Percentiles rank a stretch among this genome's conserved stretches.
Conservation (phyloP, 2,113 vertebrate genomes). For the Murina feae region DNA sequence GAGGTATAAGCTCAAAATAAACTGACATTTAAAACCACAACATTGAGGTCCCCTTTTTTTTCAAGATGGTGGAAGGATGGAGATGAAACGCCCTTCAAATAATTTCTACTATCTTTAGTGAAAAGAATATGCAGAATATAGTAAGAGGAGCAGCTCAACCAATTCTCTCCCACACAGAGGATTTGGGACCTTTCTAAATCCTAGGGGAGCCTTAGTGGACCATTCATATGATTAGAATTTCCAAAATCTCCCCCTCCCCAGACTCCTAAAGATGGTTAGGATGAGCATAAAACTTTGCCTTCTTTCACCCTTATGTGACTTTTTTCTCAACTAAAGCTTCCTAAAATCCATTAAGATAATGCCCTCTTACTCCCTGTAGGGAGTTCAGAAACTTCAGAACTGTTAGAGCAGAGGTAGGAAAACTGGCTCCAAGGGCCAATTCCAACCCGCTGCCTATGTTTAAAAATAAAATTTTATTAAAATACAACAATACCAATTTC, state of each 20-base stretch:
- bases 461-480: conserved; percentile 30
- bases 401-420: not conserved
- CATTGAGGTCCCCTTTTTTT: not conserved
- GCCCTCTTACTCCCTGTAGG: not conserved
- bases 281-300: not conserved
- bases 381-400: not conserved
- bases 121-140: not conserved
- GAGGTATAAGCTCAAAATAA: not conserved
- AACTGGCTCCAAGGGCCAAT: not conserved
- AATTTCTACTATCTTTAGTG: not conserved
- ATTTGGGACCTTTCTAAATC: not conserved
- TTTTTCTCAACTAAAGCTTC: not conserved
- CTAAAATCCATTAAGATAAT: not conserved
- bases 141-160: not conserved
- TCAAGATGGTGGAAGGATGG: not conserved
- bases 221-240: not conserved
- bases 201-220: not conserved
- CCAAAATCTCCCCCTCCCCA: not conserved
- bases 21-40: not conserved
- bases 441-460: not conserved
- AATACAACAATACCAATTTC: not conserved
- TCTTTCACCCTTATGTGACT: not conserved
- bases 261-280: not conserved
- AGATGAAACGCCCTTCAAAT: not conserved
- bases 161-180: not conserved